Evolutionary conservation across 2,113 vertebrate genomes (phyloP).

Genomic region (Myodes glareolus): DNA sequence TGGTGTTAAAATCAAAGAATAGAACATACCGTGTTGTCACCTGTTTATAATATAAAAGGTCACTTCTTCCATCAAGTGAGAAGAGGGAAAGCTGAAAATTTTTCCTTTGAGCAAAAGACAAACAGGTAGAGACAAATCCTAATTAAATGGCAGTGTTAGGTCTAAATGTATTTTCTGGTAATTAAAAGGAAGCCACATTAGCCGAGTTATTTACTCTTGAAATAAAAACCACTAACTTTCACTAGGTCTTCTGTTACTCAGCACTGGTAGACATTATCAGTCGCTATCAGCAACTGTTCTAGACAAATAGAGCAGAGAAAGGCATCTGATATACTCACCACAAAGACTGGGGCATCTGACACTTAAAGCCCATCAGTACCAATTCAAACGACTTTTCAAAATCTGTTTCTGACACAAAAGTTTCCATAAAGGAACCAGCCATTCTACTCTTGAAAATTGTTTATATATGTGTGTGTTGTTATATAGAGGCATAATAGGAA

Average conservation of each 20-base stretch:
- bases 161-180: conserved; percentile 32
- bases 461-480: neutral
- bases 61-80: conserved; percentile 37
- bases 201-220: conserved; percentile 40
- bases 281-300: conserved; percentile 10
- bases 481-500: neutral
- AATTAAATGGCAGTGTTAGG: conserved; percentile 55
- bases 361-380: neutral
- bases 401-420: conserved; percentile 12
- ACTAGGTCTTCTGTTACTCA: neutral
- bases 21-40: conserved; percentile 51
- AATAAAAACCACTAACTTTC: conserved; percentile 45
- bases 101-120: conserved; percentile 48
- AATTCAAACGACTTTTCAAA: conserved; percentile 36
- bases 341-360: neutral
- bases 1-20: conserved; percentile 11
- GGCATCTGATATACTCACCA: neutral
- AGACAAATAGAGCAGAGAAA: conserved; percentile 50
- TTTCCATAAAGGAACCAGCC: conserved; percentile 44
- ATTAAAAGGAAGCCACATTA: conserved; percentile 13
- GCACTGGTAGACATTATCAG: neutral
- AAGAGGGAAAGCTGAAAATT: conserved; percentile 57
- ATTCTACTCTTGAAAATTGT: conserved; percentile 46
- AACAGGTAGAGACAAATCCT: conserved; percentile 45
- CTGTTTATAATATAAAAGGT: conserved; percentile 63